Base-by-base conservation (phyloP, 2,888 invertebrate species). In the Ecdyonurus torrentis region DNA sequence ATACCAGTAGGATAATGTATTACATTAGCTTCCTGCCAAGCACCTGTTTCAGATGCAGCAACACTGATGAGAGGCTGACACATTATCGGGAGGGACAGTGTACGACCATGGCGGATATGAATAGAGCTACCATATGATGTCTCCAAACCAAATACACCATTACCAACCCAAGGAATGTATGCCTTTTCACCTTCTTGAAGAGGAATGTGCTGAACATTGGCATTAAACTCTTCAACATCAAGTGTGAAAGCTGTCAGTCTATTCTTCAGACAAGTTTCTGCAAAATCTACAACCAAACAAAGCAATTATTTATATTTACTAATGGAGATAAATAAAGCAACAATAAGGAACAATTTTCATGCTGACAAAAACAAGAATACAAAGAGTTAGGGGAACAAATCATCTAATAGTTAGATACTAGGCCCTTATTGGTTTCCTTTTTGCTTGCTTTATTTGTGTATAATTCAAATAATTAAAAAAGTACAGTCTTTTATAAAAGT, bases 101-200 rank as follows among this genome's bases (percentile, higher is more conserved):
- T 82, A 66, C 88, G 77, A 0, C 83, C 83, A 58, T 76, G 74
- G 73, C 85, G 86, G 25, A 89, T 82, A 70, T 85, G 84, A 23
- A 89, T 70, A 67, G 81, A 78, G 2, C 84, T 79, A 68, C 85
- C 82, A 60, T 81, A 78, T 61, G 82, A 78, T 55, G 87, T 74
- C 52, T 83, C 78, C 52, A 87, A 69, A 0, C 87, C 89, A 65
- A 89, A 75, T 64, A 83, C 76, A 1, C 89, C 89, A 74, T 89
- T 89, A 15, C 89, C 89, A 64, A 86, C 79, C 70, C 86, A 88
- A 68, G 87, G 86, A 72, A 87, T 78, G 69, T 83, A 86, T 66
- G 80, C 78, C 58, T 80, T 79, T 68, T 83, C 82, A 19, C 78
- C 76, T 2, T 78, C 74, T 52, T 77, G 69, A 2, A 81, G 78